Conservation (phyloP, 1,140 invertebrate species). For the Colletes gigas region DNA sequence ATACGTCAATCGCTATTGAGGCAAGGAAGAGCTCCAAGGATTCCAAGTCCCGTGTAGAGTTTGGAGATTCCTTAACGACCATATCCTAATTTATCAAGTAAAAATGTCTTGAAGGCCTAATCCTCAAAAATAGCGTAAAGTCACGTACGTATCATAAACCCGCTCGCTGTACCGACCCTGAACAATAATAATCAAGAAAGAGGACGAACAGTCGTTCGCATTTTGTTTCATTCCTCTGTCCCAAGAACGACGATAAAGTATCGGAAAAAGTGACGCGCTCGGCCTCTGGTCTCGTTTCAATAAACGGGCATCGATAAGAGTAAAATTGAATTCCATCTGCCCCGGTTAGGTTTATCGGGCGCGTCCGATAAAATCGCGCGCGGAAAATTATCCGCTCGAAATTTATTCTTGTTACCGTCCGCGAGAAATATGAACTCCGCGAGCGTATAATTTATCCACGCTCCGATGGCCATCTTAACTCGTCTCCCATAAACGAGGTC, state of each 20-base stretch:
- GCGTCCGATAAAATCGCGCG: constrained; percentile 4
- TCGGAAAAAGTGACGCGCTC: background rate
- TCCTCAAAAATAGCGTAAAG: too few relatives aligned
- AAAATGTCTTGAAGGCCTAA: too few relatives aligned
- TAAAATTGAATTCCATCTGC: constrained; percentile 33
- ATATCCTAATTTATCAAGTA: too few relatives aligned
- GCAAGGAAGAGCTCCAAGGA: too few relatives aligned
- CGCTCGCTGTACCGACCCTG: too few relatives aligned
- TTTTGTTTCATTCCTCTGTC: constrained; percentile 5
- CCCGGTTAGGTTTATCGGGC: background rate
- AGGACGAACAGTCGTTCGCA: too few relatives aligned
- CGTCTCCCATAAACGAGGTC: constrained; percentile 28
- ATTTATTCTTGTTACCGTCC: constrained; percentile 24
- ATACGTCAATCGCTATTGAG: too few relatives aligned
- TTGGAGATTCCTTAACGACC: too few relatives aligned
- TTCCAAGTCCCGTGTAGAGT: too few relatives aligned
- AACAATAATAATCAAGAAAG: too few relatives aligned
- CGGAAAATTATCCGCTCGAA: background rate
- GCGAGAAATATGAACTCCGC: constrained; percentile 21
- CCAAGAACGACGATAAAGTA: constrained; percentile 15
- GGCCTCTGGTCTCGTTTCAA: background rate
- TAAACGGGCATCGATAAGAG: constrained; percentile 29
- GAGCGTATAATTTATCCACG: constrained; percentile 33
- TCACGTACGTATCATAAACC: too few relatives aligned
- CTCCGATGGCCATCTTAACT: constrained; percentile 13